A percentile compares a stretch with the other conserved stretches of the same genome.
phyloP scores from a whole-genome alignment of 2,113 vertebrate genomes.

The Muntiacus reevesi region DNA sequence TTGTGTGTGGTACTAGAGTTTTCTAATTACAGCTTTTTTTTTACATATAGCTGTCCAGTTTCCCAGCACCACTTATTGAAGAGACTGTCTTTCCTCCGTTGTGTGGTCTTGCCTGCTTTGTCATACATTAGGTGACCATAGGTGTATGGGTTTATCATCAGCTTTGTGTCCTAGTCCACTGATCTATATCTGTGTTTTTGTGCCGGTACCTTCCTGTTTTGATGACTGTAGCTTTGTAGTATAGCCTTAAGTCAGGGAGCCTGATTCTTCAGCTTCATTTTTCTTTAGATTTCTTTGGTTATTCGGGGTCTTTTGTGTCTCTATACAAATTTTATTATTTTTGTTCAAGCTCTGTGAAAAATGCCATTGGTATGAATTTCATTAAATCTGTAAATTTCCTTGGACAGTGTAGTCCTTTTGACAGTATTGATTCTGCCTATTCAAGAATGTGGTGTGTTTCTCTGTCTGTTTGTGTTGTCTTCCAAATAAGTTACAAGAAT shows the following conservation, averaged over 20 bases:
- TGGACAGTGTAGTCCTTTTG: not conserved
- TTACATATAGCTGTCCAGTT: not conserved
- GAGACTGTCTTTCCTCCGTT: not conserved
- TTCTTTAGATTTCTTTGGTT: not conserved
- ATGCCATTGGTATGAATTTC: not conserved
- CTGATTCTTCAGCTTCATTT: not conserved
- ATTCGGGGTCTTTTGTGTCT: fast-evolving
- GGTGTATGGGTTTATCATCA: not conserved
- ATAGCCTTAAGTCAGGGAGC: not conserved
- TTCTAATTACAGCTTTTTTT: not conserved
- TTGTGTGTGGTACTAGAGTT: not conserved
- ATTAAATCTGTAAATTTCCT: not conserved
- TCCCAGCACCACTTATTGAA: not conserved
- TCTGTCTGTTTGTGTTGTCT: not conserved
- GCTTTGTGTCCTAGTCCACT: not conserved
- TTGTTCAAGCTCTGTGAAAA: not conserved
- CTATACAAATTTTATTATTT: not conserved
- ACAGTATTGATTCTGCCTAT: not conserved
- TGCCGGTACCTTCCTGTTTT: not conserved
- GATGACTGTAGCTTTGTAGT: not conserved
- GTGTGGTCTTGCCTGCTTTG: not conserved
- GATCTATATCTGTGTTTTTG: not conserved
- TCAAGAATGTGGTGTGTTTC: not conserved
- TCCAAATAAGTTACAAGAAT: not conserved
- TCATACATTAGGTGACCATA: not conserved